phyloP scores from a whole-genome alignment of 1,140 invertebrate species.

The Heliconius nattereri region DNA sequence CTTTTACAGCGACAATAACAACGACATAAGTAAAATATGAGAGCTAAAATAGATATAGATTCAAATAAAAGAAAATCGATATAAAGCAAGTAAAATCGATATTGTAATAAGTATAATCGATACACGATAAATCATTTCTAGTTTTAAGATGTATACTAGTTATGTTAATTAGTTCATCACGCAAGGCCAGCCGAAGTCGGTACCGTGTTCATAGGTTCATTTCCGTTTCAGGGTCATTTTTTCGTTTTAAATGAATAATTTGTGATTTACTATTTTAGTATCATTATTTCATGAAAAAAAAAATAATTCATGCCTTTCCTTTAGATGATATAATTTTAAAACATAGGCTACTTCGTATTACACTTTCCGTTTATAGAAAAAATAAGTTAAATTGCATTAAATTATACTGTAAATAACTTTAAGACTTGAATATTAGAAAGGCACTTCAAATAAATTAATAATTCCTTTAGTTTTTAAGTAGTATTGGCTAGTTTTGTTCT shows the following conservation, averaged over 20 bases:
- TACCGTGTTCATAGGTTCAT: slow-evolving; percentile 7
- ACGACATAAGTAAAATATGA: background rate
- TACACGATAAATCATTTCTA: background rate
- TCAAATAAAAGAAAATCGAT: background rate
- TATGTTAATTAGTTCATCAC: background rate
- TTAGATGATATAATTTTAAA: too few species aligned
- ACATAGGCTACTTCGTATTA: too few species aligned
- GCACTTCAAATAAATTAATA: background rate
- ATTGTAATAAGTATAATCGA: background rate
- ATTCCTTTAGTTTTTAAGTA: background rate
- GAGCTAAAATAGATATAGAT: background rate
- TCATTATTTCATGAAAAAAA: background rate
- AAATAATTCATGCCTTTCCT: too few species aligned
- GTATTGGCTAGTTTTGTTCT: background rate
- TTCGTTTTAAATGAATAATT: background rate
- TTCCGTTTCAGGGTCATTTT: background rate
- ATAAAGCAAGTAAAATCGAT: background rate
- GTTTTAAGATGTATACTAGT: background rate
- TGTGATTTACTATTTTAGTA: background rate
- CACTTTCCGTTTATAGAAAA: too few species aligned
- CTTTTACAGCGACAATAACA: background rate
- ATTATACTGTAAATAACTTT: background rate
- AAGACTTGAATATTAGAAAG: background rate
- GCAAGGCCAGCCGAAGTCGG: background rate
- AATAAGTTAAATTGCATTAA: background rate